phyloP scores from a whole-genome alignment of 1,140 invertebrate genomes.

The Pemphigus obesinymphae region DNA sequence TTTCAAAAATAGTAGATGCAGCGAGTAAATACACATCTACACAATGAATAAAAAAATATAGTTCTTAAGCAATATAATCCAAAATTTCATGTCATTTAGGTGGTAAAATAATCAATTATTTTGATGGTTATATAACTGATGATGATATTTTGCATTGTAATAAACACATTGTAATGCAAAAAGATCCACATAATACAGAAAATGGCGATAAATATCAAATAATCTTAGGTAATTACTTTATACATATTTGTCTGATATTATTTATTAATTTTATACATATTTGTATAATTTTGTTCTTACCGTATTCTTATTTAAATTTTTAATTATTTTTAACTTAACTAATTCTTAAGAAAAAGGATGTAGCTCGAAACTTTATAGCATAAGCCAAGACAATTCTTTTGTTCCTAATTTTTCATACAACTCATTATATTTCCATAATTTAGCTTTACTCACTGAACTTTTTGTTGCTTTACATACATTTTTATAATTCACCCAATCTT shows the following conservation, averaged over 20 bases:
- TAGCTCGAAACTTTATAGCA: too few relatives aligned
- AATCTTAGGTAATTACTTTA: background rate
- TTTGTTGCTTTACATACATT: too few relatives aligned
- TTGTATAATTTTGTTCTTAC: too few relatives aligned
- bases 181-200: background rate
- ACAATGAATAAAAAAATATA: background rate
- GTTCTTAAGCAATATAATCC: background rate
- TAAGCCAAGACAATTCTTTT: too few relatives aligned
- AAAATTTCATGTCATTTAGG: background rate
- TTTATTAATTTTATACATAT: too few relatives aligned
- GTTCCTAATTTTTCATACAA: too few relatives aligned
- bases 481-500: too few relatives aligned
- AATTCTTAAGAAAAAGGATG: too few relatives aligned
- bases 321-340: too few relatives aligned
- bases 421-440: too few relatives aligned
- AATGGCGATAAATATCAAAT: background rate
- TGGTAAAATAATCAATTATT: background rate
- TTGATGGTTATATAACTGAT: background rate
- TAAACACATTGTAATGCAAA: constrained; percentile 1
- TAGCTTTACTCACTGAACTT: too few relatives aligned
- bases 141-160: background rate
- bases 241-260: background rate
- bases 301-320: too few relatives aligned
- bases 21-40: background rate
- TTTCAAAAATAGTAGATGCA: background rate